Conservation (phyloP, 2,113 vertebrate species). For the Peucedramus taeniatus region DNA sequence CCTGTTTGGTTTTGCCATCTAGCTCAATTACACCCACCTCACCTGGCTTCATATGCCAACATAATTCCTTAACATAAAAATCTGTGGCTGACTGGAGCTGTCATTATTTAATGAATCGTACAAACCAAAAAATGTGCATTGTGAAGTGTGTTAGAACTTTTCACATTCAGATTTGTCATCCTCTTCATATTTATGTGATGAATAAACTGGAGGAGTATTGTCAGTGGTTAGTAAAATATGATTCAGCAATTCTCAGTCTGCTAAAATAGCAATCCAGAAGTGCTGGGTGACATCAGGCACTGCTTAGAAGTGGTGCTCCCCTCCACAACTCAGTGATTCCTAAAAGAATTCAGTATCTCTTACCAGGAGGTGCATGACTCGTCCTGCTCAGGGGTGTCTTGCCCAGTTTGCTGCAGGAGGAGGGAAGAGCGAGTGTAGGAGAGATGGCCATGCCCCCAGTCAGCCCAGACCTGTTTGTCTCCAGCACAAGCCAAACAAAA, state of each 20-base stretch:
- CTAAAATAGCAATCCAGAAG: not conserved
- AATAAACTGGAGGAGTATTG: not conserved
- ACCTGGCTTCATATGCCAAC: not conserved
- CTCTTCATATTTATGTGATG: accelerated
- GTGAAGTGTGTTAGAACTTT: not conserved
- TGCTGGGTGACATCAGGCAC: accelerated
- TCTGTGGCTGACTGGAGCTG: not conserved
- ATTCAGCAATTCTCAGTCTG: not conserved
- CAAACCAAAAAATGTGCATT: not conserved
- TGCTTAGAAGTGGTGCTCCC: accelerated
- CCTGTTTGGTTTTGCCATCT: not conserved
- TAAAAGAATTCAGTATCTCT: not conserved
- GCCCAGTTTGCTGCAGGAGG: accelerated
- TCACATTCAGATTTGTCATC: not conserved
- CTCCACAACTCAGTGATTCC: not conserved
- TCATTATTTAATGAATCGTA: not conserved
- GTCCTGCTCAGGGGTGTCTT: not conserved
- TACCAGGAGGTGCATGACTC: accelerated
- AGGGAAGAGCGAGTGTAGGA: not conserved
- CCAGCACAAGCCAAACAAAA: not conserved
- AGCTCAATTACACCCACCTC: not conserved
- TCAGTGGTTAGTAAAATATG: not conserved
- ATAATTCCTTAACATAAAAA: not conserved
- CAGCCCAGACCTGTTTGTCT: not conserved
- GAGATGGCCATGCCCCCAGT: accelerated